Percentiles rank a stretch among this genome's conserved stretches.
Conservation (phyloP, 2,888 invertebrate genomes). For the Cryptosula pallasiana region DNA sequence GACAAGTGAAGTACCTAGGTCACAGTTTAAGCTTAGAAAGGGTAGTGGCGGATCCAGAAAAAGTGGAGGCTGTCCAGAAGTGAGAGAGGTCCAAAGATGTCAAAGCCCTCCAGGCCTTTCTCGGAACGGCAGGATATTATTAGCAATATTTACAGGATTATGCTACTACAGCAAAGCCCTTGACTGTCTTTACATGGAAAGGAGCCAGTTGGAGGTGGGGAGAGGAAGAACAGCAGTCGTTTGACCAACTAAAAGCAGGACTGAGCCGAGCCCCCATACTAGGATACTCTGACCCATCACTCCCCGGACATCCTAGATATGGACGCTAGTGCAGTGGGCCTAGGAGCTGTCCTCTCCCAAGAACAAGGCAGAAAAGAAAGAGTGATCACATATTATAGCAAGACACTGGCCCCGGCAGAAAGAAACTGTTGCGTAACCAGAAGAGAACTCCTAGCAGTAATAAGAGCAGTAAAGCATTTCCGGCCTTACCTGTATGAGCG, state of each 20-base stretch:
- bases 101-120: background rate
- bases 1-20: too few relatives aligned
- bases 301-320: too few relatives aligned
- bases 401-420: too few relatives aligned
- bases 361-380: slow-evolving; percentile 30
- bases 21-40: background rate
- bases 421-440: slow-evolving; percentile 30
- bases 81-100: background rate
- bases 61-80: background rate
- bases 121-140: background rate
- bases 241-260: too few relatives aligned
- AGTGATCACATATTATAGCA: too few relatives aligned
- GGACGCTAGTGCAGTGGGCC: slow-evolving; percentile 31
- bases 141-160: background rate
- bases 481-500: slow-evolving; percentile 31
- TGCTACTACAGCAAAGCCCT: background rate
- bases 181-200: slow-evolving; percentile 24
- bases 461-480: slow-evolving; percentile 31
- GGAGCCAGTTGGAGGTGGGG: slow-evolving; percentile 27
- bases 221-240: too few relatives aligned
- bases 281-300: too few relatives aligned
- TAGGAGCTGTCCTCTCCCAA: slow-evolving; percentile 32
- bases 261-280: too few relatives aligned
- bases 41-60: background rate
- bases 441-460: slow-evolving; percentile 30